Percentiles rank a stretch among this genome's conserved stretches.
phyloP scores from a whole-genome alignment of 2,888 invertebrate genomes.

The Litoditis marina region DNA sequence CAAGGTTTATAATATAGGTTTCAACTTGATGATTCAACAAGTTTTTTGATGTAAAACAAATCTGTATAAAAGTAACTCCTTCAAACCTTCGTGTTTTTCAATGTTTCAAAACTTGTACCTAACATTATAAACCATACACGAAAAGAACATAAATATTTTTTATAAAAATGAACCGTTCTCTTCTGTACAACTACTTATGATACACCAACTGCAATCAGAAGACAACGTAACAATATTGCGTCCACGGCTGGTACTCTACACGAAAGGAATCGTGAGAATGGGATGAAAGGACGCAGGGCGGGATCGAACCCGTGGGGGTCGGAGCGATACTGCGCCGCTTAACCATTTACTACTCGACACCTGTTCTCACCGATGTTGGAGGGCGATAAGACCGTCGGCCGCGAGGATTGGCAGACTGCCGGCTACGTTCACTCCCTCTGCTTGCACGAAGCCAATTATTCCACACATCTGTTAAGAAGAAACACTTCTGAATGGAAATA shows the following conservation, averaged over 20 bases:
- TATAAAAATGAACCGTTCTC: too few relatives aligned
- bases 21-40: too few relatives aligned
- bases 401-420: neutral
- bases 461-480: slow-evolving; percentile 46
- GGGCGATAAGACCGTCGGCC: slow-evolving; percentile 36
- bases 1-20: too few relatives aligned
- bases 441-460: slow-evolving; percentile 51
- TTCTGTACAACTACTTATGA: too few relatives aligned
- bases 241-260: neutral
- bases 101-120: too few relatives aligned
- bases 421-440: slow-evolving; percentile 21
- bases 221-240: neutral
- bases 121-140: too few relatives aligned
- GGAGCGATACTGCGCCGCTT: neutral
- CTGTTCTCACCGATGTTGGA: slow-evolving; percentile 56
- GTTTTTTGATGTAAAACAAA: too few relatives aligned
- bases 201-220: neutral
- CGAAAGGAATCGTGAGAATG: neutral
- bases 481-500: neutral
- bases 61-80: too few relatives aligned
- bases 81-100: too few relatives aligned
- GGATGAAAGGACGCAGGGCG: neutral
- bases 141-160: too few relatives aligned
- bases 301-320: neutral
- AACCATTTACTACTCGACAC: neutral